Evolutionary conservation across 2,888 invertebrate genomes (phyloP), one percentile per base, ranked within the genome.

Genomic region (Agrilus cyanescens): DNA sequence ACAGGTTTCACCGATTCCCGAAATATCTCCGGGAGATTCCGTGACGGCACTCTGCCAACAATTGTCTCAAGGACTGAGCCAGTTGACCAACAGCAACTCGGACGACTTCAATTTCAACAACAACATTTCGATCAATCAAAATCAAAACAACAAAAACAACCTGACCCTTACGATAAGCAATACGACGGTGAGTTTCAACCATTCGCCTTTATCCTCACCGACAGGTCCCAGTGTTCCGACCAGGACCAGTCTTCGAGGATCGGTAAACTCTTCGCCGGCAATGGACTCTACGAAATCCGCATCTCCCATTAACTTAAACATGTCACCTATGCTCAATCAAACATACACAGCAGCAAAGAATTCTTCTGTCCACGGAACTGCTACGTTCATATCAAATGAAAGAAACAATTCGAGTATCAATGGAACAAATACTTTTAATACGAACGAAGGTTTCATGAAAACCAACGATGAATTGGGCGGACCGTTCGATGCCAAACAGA

Each of bases 31-130:
- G 4, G 73, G 71, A 46, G 76, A 77, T 58, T 76, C 79, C 52
- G 76, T 82, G 55, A 70, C 76, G 65, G 76, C 85, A 68, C 79
- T 78, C 71, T 85, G 79, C 70, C 88, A 75, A 71, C 87, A 78
- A 66, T 74, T 82, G 57, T 82, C 76, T 52, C 79, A 76, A 64
- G 81, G 66, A 12, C 68, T 82, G 52, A 77, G 77, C 40, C 72
- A 81, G 55, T 71, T 83, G 42, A 75, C 74, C 18, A 72, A 72
- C 56, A 75, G 75, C 57, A 78, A 75, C 49, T 71, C 65, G 48
- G 70, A 68, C 49, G 70, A 72, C 57, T 67, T 75, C 53, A 74
- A 74, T 50, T 75, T 75, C 53, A 75, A 74, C 56, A 73, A 71
- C 48, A 69, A 70, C 50, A 63, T 68, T 47, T 73, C 72, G 45